phyloP scores from a whole-genome alignment of 2,113 vertebrate species.

The Corvus hawaiiensis region DNA sequence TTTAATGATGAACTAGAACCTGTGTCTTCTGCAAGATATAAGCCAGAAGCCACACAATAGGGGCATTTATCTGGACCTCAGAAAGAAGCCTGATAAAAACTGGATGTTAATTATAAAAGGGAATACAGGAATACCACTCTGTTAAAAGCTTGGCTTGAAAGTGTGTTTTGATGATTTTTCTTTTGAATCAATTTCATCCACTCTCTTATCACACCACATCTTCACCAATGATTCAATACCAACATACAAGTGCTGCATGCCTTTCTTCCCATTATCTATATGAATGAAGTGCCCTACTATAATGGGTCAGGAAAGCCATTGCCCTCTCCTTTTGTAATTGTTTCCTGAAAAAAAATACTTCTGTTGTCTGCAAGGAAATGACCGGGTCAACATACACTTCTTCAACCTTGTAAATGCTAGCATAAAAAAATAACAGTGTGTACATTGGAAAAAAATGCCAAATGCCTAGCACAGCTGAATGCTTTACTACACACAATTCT shows the following conservation, averaged over 20 bases:
- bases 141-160: conserved; percentile 13
- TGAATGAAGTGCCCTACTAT: not conserved
- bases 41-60: conserved; percentile 29
- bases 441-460: not conserved
- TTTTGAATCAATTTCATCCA: conserved; percentile 13
- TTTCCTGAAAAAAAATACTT: not conserved
- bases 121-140: not conserved
- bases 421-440: not conserved
- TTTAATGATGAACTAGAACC: conserved; percentile 61
- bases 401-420: conserved; percentile 10
- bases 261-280: conserved; percentile 25
- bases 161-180: conserved; percentile 19
- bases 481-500: not conserved
- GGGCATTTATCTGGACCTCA: conserved; percentile 42
- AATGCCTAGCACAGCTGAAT: not conserved
- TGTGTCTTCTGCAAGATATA: conserved; percentile 21
- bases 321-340: conserved; percentile 19
- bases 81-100: conserved; percentile 38
- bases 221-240: not conserved
- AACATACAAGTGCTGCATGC: not conserved
- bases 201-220: not conserved
- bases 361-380: conserved; percentile 1
- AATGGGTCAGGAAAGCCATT: conserved; percentile 28
- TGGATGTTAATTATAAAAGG: conserved; percentile 45
- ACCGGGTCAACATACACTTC: not conserved